Percentiles rank a stretch among this genome's conserved stretches.
phyloP scores from a whole-genome alignment of 2,888 invertebrate genomes.

The Meiosimyza decipiens region DNA sequence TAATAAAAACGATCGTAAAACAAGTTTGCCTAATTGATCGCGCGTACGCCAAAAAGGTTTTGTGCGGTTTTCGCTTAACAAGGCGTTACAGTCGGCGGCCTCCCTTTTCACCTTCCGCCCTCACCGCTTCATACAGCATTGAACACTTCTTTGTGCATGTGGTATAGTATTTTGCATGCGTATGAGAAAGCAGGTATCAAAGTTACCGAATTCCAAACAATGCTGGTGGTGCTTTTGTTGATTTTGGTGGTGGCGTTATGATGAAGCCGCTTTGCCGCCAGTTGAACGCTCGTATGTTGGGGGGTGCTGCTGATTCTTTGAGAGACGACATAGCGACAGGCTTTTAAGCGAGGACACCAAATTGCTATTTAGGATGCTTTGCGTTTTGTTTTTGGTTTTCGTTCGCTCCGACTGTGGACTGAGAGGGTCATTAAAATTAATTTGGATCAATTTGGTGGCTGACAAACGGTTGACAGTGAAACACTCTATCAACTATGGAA shows the following conservation, averaged over 20 bases:
- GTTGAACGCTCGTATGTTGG: constrained; percentile 44
- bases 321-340: constrained; percentile 55
- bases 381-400: constrained; percentile 47
- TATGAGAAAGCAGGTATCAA: constrained; percentile 16
- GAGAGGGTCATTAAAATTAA: constrained; percentile 64
- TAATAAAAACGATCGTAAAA: constrained; percentile 66
- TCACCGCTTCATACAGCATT: background rate
- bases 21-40: constrained; percentile 66
- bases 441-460: constrained; percentile 65
- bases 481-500: constrained; percentile 43
- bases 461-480: constrained; percentile 65
- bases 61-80: constrained; percentile 41
- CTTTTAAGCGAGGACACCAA: constrained; percentile 67
- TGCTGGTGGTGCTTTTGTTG: constrained; percentile 47
- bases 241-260: constrained; percentile 57
- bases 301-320: constrained; percentile 32
- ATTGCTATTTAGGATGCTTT: constrained; percentile 63
- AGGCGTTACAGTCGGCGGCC: constrained; percentile 54
- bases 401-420: constrained; percentile 40
- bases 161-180: too few relatives aligned
- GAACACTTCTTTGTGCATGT: too few relatives aligned
- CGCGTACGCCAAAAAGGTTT: constrained; percentile 61
- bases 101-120: constrained; percentile 43
- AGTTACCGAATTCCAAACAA: constrained; percentile 42
- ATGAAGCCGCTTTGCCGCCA: constrained; percentile 29